A percentile compares a stretch with the other conserved stretches of the same genome.
Conservation (phyloP, 2,113 vertebrate genomes). For the Epinephelus cyanopodus region DNA sequence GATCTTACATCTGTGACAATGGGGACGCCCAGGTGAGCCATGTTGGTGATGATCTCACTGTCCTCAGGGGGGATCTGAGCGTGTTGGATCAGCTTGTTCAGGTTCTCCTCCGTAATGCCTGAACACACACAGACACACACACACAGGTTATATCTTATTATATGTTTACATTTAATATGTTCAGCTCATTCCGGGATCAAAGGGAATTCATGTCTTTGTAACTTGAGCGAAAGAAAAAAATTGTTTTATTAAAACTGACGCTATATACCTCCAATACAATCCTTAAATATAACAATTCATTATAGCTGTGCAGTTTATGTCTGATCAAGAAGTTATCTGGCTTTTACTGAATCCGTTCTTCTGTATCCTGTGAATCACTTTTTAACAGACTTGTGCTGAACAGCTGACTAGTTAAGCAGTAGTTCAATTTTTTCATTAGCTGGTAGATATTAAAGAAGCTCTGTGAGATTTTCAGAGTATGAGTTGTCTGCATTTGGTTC, state of each 20-base stretch:
- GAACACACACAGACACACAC: constrained; percentile 45
- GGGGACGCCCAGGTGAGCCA: constrained; percentile 96
- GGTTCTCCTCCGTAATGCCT: constrained; percentile 99
- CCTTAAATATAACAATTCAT: neutral
- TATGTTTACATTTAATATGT: constrained; percentile 45
- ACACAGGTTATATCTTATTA: constrained; percentile 8
- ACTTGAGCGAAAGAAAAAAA: neutral
- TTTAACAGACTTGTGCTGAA: neutral
- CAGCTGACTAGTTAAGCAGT: neutral
- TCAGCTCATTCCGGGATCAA: neutral
- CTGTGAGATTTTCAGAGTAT: too few relatives aligned
- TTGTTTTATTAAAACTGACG: neutral
- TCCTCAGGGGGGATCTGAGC: constrained; percentile 99
- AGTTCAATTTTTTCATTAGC: neutral
- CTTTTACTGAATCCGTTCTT: neutral
- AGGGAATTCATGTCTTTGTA: neutral
- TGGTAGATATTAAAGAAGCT: neutral
- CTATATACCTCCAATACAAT: neutral
- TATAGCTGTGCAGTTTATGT: neutral
- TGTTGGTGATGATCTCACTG: constrained; percentile 99
- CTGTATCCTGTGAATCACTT: neutral
- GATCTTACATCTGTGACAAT: constrained; percentile 94
- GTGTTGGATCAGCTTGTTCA: constrained; percentile 98
- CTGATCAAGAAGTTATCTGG: neutral
- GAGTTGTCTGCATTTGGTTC: too few relatives aligned